Evolutionary conservation across 2,888 invertebrate species (phyloP), one percentile per base, ranked within the genome.

Genomic region (Chydorus sphaericus): DNA sequence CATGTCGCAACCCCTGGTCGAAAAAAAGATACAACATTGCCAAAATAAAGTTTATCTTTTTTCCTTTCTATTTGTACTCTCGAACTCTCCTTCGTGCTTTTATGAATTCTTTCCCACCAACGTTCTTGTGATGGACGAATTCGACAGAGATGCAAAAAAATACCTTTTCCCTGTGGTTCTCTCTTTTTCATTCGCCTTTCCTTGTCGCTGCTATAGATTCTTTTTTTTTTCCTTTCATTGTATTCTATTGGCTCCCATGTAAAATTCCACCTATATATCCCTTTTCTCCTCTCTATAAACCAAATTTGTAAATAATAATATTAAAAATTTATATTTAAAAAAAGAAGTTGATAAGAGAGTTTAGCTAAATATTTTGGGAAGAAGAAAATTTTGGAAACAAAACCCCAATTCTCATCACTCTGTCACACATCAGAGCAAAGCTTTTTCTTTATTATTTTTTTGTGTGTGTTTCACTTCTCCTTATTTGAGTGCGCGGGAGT

Each of bases 271-370:
- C 26, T 26, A 44, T 44, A 28, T 39, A 20, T 39, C 26, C 14
- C 28, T 44, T 44, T 44, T 44, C 26, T 44, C 26, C 44, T 44
- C 26, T 28, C 23, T 44, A 26, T 44, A 44, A 44, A 44, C 44
- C 14, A 44, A 44, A 44, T 44, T 44, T 44, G 44, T 44, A 44
- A 44, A 44, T 44, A 44, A 44, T 28, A 44, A 26, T 44, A 44
- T 44, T 44, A 44, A 44, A 39, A 44, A 44, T 26, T 44, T 44
- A 44, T 44, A 44, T 44, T 44, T 44, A 44, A 44, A n/a, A n/a
- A n/a, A n/a, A n/a, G n/a, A n/a, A n/a, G n/a, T n/a, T n/a, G n/a
- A n/a, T n/a, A n/a, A n/a, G n/a, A n/a, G n/a, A n/a, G n/a, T n/a
- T n/a, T n/a, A n/a, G n/a, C n/a, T n/a, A n/a, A n/a, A n/a, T n/a